phyloP scores from a whole-genome alignment of 2,888 invertebrate species.

The Metallyticus violacea region DNA sequence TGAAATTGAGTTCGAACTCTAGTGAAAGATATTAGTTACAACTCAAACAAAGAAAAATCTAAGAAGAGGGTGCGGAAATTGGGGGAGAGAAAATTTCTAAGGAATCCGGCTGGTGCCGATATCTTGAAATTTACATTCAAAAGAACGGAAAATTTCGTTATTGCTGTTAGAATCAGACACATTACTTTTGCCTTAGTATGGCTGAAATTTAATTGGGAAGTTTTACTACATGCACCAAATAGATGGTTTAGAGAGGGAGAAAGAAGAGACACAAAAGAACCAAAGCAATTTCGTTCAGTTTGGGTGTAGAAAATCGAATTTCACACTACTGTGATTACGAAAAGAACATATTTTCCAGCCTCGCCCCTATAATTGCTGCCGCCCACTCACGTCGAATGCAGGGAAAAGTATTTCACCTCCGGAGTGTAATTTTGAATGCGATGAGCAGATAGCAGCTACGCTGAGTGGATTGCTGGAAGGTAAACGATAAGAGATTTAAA shows the following conservation, averaged over 20 bases:
- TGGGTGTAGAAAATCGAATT: slow-evolving; percentile 5
- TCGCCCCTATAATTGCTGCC: neutral
- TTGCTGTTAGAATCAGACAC: too few relatives aligned
- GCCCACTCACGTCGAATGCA: neutral
- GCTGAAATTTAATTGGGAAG: neutral
- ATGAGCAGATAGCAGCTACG: neutral
- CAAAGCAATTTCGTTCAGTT: slow-evolving; percentile 2
- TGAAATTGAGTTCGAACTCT: too few relatives aligned
- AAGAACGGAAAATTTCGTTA: neutral
- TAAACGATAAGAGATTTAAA: slow-evolving; percentile 15
- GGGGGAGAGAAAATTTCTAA: too few relatives aligned
- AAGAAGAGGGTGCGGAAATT: neutral
- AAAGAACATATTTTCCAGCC: neutral
- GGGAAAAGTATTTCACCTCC: neutral
- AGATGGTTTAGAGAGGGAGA: neutral
- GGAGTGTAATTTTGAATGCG: neutral
- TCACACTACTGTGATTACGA: neutral
- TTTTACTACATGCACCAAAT: neutral
- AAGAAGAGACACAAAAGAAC: neutral
- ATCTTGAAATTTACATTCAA: neutral
- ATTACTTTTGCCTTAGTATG: neutral
- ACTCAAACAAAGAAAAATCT: too few relatives aligned
- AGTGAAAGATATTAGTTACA: too few relatives aligned
- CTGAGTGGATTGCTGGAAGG: neutral
- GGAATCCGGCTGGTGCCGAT: neutral